Evolutionary conservation across 2,888 invertebrate genomes (phyloP).

Genomic region (Agapostemon virescens): DNA sequence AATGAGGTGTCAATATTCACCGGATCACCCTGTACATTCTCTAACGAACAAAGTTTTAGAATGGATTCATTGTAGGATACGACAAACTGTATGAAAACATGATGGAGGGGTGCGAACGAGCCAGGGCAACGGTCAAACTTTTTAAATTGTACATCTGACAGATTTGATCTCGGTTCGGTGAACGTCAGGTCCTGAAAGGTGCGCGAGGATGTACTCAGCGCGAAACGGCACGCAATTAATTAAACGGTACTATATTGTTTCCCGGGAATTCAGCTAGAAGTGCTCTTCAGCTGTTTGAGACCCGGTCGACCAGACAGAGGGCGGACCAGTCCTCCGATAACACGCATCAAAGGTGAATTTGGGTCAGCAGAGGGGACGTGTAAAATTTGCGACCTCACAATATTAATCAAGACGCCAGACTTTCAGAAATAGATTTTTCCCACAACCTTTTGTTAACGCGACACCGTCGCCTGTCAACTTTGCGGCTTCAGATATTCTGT

Average conservation of each 20-base stretch:
- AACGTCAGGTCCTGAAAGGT: not conserved
- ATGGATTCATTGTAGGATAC: not conserved
- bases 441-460: not conserved
- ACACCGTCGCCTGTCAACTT: no score
- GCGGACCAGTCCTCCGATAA: not conserved
- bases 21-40: not conserved
- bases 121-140: not conserved
- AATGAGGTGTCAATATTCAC: no score
- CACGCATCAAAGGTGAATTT: slow-evolving; percentile 9
- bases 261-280: slow-evolving; percentile 1
- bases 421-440: not conserved
- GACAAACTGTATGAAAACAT: not conserved
- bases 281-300: slow-evolving; percentile 7
- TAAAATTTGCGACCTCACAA: not conserved
- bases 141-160: not conserved
- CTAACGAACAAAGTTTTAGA: not conserved
- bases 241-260: slow-evolving; percentile 13
- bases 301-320: slow-evolving; percentile 7
- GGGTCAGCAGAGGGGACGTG: not conserved
- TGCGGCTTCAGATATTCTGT: no score
- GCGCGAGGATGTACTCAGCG: slow-evolving; percentile 6
- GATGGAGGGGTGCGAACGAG: no score
- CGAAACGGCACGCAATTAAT: slow-evolving; percentile 12
- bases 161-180: not conserved
- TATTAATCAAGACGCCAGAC: not conserved